Evolutionary conservation across 2,888 invertebrate genomes (phyloP).

Genomic region (Frankliniella fusca): DNA sequence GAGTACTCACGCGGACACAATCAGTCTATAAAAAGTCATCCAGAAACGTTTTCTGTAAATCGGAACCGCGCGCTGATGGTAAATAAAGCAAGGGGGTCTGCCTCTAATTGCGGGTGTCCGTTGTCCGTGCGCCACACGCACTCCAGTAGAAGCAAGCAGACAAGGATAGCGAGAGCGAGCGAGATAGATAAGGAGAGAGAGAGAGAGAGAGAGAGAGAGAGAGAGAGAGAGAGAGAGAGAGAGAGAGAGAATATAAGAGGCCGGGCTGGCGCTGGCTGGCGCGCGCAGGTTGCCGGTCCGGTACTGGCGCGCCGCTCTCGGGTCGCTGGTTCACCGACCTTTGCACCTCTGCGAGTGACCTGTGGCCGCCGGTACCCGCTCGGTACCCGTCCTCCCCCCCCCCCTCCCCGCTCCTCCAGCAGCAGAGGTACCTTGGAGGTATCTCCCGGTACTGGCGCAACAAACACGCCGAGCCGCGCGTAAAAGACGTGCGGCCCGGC

Average conservation of each 20-base stretch:
- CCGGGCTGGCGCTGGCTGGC: not conserved
- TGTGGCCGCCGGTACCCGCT: conserved; percentile 9
- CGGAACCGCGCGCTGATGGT: too few relatives aligned
- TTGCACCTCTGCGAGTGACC: conserved; percentile 17
- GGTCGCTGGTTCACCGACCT: conserved; percentile 23
- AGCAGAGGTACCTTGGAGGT: not conserved
- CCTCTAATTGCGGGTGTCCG: too few relatives aligned
- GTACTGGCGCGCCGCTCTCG: not conserved
- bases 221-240: not conserved
- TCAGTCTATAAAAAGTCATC: too few relatives aligned
- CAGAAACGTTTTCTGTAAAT: too few relatives aligned
- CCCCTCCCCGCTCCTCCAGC: not conserved
- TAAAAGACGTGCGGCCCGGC: not conserved
- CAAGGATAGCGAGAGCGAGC: conserved; percentile 24
- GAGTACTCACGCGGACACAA: too few relatives aligned
- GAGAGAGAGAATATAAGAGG: not conserved
- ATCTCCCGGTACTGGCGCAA: not conserved
- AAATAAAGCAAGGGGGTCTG: too few relatives aligned
- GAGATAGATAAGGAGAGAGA: conserved; percentile 34
- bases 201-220: not conserved
- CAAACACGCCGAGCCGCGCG: not conserved
- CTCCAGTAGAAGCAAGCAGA: not conserved
- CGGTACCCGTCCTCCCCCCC: not conserved
- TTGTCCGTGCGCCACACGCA: too few relatives aligned
- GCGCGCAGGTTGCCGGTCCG: not conserved